Conservation (phyloP, 2,797 vertebrate genomes). For the Xenentodon cancila region DNA sequence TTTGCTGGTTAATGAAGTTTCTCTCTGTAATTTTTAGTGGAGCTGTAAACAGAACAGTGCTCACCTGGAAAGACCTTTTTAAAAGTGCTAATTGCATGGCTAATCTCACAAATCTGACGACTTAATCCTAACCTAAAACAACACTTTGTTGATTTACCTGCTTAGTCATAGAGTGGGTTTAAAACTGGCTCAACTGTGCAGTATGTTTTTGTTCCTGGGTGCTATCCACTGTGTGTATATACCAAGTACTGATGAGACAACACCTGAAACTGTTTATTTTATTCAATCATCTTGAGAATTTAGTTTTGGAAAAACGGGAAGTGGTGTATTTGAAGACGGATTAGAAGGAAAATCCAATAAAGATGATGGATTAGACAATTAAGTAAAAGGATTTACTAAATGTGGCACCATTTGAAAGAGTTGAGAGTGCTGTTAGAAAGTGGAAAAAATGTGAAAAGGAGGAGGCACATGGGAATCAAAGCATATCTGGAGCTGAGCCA, state of each 20-base stretch:
- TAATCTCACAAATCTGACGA: slow-evolving; percentile 25
- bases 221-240: not conserved
- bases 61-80: slow-evolving; percentile 8
- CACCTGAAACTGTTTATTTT: not conserved
- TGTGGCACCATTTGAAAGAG: slow-evolving; percentile 24
- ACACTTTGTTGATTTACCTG: slow-evolving; percentile 17
- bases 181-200: not conserved
- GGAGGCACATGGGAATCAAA: slow-evolving; percentile 56
- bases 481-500: slow-evolving; percentile 37
- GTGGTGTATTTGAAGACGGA: slow-evolving; percentile 18
- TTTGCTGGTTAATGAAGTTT: not conserved
- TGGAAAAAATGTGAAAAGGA: slow-evolving; percentile 14
- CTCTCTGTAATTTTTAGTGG: not conserved
- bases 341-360: slow-evolving; percentile 26
- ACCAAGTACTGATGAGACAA: slow-evolving; percentile 4
- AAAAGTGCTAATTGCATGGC: slow-evolving; percentile 4
- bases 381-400: slow-evolving; percentile 37
- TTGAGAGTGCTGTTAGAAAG: slow-evolving; percentile 26
- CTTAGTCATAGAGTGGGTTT: not conserved
- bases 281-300: slow-evolving; percentile 6
- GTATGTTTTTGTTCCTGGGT: not conserved
- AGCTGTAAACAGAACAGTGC: slow-evolving; percentile 2
- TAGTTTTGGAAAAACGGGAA: not conserved
- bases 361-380: slow-evolving; percentile 53
- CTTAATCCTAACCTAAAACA: slow-evolving; percentile 28